Evolutionary conservation across 2,797 vertebrate species (phyloP).

Genomic region (Myotis myotis): DNA sequence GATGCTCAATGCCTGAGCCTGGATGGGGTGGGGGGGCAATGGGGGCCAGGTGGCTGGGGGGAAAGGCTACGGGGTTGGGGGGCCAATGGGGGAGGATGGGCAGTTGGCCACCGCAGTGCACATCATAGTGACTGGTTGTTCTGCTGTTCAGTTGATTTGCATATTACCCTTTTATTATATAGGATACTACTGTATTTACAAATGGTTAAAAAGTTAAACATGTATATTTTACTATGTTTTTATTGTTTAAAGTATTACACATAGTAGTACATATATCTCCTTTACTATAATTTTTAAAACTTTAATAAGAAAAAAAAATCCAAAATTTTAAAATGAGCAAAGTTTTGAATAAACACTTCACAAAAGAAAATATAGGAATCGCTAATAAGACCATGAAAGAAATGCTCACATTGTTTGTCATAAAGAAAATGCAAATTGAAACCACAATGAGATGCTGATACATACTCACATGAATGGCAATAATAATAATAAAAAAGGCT

Average conservation of each 20-base stretch:
- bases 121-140: no score
- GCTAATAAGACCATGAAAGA: neutral
- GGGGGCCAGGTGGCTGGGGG: no score
- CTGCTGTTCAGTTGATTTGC: no score
- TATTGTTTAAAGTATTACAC: no score
- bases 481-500: neutral
- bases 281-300: neutral
- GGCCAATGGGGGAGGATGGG: no score
- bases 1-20: no score
- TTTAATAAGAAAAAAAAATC: neutral
- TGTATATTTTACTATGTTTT: neutral
- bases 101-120: no score
- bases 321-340: neutral
- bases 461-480: neutral
- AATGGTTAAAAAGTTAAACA: neutral
- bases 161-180: no score
- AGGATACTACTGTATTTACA: neutral
- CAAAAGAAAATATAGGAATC: neutral
- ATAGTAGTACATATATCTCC: no score
- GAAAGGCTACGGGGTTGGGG: no score
- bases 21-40: no score
- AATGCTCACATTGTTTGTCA: neutral
- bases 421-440: conserved; percentile 24
- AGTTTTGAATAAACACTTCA: neutral
- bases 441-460: neutral